These are phyloP conservation scores for Drosophila pandora DNA, from an alignment of 1,140 invertebrate genomes.

Conservation along the genomic window DNA sequence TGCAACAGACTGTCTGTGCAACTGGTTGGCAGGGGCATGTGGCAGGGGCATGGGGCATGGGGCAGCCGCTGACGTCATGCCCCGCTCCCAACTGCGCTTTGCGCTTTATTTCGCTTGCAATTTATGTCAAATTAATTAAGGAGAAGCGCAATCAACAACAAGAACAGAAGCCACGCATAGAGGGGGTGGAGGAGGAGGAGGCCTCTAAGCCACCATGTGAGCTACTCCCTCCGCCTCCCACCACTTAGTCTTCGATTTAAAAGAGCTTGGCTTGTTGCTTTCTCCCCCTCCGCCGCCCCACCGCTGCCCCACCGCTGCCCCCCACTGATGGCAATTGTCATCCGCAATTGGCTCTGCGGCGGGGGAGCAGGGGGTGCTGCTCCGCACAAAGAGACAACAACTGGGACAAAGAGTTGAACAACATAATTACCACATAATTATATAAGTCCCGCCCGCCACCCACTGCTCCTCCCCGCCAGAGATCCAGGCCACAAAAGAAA, in stretches of 20 bases:
- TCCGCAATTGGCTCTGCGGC: slow-evolving; percentile 38
- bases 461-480: background rate
- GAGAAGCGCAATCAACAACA: slow-evolving; percentile 47
- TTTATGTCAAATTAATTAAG: slow-evolving; percentile 81
- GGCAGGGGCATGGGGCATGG: background rate
- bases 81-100: slow-evolving; percentile 18
- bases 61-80: background rate
- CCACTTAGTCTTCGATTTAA: slow-evolving; percentile 76
- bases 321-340: slow-evolving; percentile 39
- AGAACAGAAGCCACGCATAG: slow-evolving; percentile 5
- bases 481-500: slow-evolving; percentile 27
- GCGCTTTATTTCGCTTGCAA: slow-evolving; percentile 52
- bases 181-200: too few species aligned
- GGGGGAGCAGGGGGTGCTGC: background rate
- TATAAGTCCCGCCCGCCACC: slow-evolving; percentile 44
- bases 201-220: too few species aligned
- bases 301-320: background rate
- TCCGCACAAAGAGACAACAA: slow-evolving; percentile 24
- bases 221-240: too few species aligned
- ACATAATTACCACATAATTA: slow-evolving; percentile 71
- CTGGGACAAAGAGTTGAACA: slow-evolving; percentile 68
- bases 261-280: slow-evolving; percentile 43
- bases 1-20: slow-evolving; percentile 50
- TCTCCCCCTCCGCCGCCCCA: background rate
- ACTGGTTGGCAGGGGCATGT: slow-evolving; percentile 25